phyloP scores from a whole-genome alignment of 2,888 invertebrate genomes.

The Drosophila fungiperda region DNA sequence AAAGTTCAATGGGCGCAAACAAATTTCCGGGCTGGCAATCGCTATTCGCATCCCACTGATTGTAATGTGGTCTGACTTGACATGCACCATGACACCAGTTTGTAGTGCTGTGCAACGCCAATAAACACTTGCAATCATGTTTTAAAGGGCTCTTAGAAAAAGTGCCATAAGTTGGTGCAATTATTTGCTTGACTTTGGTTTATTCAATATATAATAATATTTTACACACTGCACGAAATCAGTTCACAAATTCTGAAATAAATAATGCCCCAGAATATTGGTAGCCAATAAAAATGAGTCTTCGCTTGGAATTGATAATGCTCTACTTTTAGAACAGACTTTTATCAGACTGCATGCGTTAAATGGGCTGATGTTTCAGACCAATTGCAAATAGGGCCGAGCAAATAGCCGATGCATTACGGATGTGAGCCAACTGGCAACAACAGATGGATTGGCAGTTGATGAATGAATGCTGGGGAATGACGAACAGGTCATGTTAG shows the following conservation, averaged over 20 bases:
- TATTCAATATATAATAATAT: neutral
- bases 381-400: slow-evolving; percentile 63
- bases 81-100: slow-evolving; percentile 23
- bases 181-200: neutral
- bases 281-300: neutral
- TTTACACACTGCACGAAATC: neutral
- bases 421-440: slow-evolving; percentile 53
- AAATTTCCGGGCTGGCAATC: slow-evolving; percentile 41
- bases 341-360: slow-evolving; percentile 3
- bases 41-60: slow-evolving; percentile 21
- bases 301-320: neutral
- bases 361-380: slow-evolving; percentile 35
- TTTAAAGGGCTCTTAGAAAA: slow-evolving; percentile 7
- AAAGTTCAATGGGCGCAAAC: slow-evolving; percentile 54
- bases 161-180: neutral
- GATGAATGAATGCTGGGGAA: slow-evolving; percentile 1
- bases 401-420: slow-evolving; percentile 70
- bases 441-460: slow-evolving; percentile 6
- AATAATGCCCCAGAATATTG: neutral
- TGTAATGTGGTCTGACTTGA: slow-evolving; percentile 33
- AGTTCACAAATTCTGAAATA: neutral
- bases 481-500: slow-evolving; percentile 16
- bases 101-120: slow-evolving; percentile 30
- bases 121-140: neutral
- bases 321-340: neutral